A percentile compares a stretch with the other conserved stretches of the same genome.
Evolutionary conservation across 2,888 invertebrate species (phyloP).

Genomic region (Tinea pellionella): DNA sequence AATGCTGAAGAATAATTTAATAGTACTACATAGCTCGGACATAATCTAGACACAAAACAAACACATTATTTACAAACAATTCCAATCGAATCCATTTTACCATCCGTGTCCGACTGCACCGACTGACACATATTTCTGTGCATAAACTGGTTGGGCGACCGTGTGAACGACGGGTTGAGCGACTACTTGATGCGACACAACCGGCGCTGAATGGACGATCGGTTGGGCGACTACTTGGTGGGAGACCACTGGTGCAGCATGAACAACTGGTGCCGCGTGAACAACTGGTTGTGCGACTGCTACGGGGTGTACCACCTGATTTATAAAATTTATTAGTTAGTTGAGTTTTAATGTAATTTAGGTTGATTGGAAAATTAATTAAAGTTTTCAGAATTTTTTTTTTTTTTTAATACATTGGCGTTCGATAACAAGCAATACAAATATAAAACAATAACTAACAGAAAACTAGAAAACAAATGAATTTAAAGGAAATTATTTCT

Average conservation of each 20-base stretch:
- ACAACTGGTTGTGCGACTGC: constrained; percentile 15
- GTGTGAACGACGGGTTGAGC: constrained; percentile 18
- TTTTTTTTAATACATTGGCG: too few species aligned
- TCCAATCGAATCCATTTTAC: constrained; percentile 25
- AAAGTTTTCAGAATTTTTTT: not conserved
- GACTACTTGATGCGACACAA: constrained; percentile 22
- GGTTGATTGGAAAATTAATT: not conserved
- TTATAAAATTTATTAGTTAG: too few species aligned
- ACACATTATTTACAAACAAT: constrained; percentile 24
- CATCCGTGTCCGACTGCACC: constrained; percentile 40
- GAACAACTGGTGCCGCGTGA: not conserved
- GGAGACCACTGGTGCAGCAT: constrained; percentile 19
- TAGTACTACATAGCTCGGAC: constrained; percentile 45
- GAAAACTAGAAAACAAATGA: too few species aligned
- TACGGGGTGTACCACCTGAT: constrained; percentile 33
- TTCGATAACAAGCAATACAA: too few species aligned
- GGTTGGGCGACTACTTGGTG: constrained; percentile 24
- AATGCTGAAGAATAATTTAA: constrained; percentile 30
- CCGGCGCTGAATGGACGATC: constrained; percentile 28
- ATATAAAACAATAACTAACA: too few species aligned
- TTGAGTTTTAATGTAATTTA: constrained; percentile 9
- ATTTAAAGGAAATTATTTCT: too few species aligned
- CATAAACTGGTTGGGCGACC: constrained; percentile 24
- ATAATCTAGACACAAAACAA: constrained; percentile 46
- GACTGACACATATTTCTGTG: constrained; percentile 15